Evolutionary conservation across 2,797 vertebrate species (phyloP).

Genomic region (Etheostoma perlongum): DNA sequence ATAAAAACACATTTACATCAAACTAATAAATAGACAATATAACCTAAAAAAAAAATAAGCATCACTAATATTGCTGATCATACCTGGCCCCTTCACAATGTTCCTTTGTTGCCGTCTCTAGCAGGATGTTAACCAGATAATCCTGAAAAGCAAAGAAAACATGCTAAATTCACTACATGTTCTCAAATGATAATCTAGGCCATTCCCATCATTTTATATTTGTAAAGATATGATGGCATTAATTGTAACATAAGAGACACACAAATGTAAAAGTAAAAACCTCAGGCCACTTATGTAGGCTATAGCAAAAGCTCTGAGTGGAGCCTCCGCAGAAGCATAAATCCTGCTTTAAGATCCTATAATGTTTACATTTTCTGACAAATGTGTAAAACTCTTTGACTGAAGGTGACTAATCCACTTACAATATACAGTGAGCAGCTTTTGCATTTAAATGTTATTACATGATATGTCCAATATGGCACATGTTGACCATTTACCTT

Average conservation of each 20-base stretch:
- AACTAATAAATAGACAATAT: neutral
- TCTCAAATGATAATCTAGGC: neutral
- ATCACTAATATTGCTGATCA: slow-evolving; percentile 6
- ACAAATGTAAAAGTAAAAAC: too few relatives aligned
- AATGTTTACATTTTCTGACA: neutral
- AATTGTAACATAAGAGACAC: neutral
- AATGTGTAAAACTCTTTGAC: neutral
- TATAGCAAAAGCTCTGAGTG: too few relatives aligned
- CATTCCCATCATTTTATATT: neutral
- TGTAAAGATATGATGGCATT: neutral
- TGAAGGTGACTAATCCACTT: neutral
- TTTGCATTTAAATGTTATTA: neutral
- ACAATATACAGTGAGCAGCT: neutral
- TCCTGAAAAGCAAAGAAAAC: slow-evolving; percentile 77
- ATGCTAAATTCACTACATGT: neutral
- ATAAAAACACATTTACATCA: neutral
- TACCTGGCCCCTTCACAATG: slow-evolving; percentile 96
- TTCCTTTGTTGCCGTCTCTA: slow-evolving; percentile 94
- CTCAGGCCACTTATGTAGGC: too few relatives aligned
- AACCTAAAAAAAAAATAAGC: neutral
- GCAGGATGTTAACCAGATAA: slow-evolving; percentile 92
- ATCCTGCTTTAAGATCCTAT: too few relatives aligned
- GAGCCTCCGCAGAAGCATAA: too few relatives aligned
- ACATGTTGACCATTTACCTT: slow-evolving; percentile 85
- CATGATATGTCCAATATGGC: neutral